Conservation (phyloP, 1,140 invertebrate genomes). For the Lepidotrigona ventralis region DNA sequence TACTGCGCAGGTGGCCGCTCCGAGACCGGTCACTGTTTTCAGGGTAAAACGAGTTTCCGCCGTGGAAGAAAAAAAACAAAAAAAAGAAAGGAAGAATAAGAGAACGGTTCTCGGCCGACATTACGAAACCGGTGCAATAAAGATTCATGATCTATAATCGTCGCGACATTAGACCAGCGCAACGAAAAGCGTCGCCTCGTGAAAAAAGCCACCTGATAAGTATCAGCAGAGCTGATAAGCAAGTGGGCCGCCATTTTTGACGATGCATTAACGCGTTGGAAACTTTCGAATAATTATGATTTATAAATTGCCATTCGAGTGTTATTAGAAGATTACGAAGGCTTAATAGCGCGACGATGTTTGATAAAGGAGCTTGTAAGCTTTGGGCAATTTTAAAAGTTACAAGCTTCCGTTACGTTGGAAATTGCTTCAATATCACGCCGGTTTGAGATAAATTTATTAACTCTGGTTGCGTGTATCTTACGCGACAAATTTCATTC, state of each 20-base stretch:
- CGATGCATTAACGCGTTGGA: neutral
- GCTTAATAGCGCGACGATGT: neutral
- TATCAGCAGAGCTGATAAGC: neutral
- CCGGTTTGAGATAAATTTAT: too few species aligned
- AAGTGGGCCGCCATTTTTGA: neutral
- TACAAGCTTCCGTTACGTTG: neutral
- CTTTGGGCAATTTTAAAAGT: neutral
- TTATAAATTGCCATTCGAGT: neutral
- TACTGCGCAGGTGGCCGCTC: constrained; percentile 59
- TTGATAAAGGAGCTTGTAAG: neutral
- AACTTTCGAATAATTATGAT: neutral
- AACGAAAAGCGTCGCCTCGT: constrained; percentile 9
- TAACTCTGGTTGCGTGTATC: too few species aligned
- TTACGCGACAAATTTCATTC: too few species aligned
- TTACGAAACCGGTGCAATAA: constrained; percentile 50
- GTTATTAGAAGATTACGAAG: neutral
- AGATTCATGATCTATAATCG: constrained; percentile 56
- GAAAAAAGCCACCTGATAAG: constrained; percentile 30
- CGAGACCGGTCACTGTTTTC: constrained; percentile 56
- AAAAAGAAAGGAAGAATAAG: too few species aligned
- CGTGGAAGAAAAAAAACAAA: constrained; percentile 23
- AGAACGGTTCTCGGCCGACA: neutral
- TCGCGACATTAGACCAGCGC: constrained; percentile 39
- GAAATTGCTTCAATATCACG: neutral
- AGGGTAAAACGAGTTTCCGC: constrained; percentile 59